Evolutionary conservation across 2,113 vertebrate genomes (phyloP).

Genomic region (Seriola rivoliana): DNA sequence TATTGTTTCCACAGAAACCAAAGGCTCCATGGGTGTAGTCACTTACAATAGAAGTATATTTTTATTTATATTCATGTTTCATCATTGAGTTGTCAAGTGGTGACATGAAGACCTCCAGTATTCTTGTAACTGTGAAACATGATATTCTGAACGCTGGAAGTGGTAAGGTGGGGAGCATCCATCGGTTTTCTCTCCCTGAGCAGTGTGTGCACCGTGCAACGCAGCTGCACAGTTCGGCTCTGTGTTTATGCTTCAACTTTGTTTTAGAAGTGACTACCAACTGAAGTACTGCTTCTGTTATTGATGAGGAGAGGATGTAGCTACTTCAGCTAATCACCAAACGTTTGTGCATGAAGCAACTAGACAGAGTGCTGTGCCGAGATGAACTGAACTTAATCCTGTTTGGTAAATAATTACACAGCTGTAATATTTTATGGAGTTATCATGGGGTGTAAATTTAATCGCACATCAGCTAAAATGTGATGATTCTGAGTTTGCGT

Average conservation of each 20-base stretch:
- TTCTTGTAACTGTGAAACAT: constrained; percentile 43
- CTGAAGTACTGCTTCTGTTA: neutral
- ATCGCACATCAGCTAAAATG: neutral
- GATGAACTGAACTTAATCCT: constrained; percentile 6
- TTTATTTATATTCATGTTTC: neutral
- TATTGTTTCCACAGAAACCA: neutral
- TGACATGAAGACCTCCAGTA: constrained; percentile 12
- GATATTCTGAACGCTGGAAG: constrained; percentile 22
- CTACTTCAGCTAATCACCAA: constrained; percentile 38
- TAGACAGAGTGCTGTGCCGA: neutral
- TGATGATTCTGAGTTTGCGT: constrained; percentile 2
- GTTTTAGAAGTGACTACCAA: constrained; percentile 28
- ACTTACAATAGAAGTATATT: constrained; percentile 9
- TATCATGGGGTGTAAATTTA: neutral
- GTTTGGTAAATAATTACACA: constrained; percentile 26
- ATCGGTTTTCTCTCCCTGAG: constrained; percentile 25
- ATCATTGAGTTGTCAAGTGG: neutral
- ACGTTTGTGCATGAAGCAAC: constrained; percentile 42
- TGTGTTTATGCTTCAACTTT: constrained; percentile 10
- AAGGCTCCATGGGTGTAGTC: neutral
- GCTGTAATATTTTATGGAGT: constrained; percentile 10
- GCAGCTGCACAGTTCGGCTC: constrained; percentile 14
- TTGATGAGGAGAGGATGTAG: constrained; percentile 13
- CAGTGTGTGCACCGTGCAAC: neutral
- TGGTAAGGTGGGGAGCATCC: constrained; percentile 29